Evolutionary conservation across 1,140 invertebrate genomes (phyloP).

Genomic region (Lanistes nyassanus): DNA sequence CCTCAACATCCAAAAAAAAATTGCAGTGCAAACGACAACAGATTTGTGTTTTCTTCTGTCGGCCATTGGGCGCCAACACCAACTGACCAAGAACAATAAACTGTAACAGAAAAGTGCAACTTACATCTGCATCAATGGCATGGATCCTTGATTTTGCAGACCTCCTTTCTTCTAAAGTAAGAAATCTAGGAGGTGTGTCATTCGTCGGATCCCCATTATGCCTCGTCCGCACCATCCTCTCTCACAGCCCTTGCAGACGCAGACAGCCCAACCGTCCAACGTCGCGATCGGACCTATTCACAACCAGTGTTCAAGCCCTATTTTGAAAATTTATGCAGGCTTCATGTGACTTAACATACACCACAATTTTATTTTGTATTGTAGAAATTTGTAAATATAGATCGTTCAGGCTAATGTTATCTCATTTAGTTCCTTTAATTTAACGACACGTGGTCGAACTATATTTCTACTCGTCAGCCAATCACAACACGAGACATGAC

Average conservation of each 20-base stretch:
- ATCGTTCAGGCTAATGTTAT: too few relatives aligned
- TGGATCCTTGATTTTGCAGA: slow-evolving; percentile 11
- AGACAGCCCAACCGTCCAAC: slow-evolving; percentile 21
- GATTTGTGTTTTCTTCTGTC: not conserved
- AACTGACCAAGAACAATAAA: slow-evolving; percentile 19
- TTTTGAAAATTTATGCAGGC: too few relatives aligned
- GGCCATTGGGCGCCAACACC: slow-evolving; percentile 20
- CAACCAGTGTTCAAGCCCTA: not conserved
- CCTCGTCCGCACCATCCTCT: slow-evolving; percentile 51
- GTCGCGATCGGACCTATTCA: slow-evolving; percentile 3
- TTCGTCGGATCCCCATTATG: slow-evolving; percentile 40
- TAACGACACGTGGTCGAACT: too few relatives aligned
- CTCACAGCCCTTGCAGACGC: not conserved
- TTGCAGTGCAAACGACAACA: not conserved
- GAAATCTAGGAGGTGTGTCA: slow-evolving; percentile 34
- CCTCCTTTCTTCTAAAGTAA: slow-evolving; percentile 27
- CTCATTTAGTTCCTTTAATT: too few relatives aligned
- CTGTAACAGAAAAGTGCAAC: slow-evolving; percentile 3
- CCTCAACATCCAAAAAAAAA: not conserved
- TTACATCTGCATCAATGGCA: slow-evolving; percentile 20
- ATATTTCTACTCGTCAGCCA: too few relatives aligned
- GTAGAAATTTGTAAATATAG: too few relatives aligned
- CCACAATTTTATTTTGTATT: too few relatives aligned
- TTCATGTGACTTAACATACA: too few relatives aligned
- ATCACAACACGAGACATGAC: too few relatives aligned